Base-by-base conservation (phyloP, 2,888 invertebrate species). In the Mythimna ferrago region DNA sequence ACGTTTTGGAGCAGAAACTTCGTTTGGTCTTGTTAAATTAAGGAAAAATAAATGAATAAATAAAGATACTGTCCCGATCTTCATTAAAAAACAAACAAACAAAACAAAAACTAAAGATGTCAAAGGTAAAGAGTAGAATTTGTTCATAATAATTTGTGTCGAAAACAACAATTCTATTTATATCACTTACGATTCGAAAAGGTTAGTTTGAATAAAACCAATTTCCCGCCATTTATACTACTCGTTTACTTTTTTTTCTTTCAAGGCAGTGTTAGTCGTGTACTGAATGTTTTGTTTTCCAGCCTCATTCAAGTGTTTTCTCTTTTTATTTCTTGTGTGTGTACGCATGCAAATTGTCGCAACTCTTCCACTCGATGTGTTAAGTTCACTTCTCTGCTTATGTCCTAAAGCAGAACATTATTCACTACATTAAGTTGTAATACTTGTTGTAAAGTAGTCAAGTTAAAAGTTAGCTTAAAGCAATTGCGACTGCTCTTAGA, bases 371-470 rank as follows among this genome's bases (percentile, higher is more conserved):
- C 48, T 76, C 48, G 71, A 61, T 79, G 76, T 81, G 26, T 67
- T 81, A 61, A 38, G 66, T 71, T 81, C 48, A 66, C 60, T 80
- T 80, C 66, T 78, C 66, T 71, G 71, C 76, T 81, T 79, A 53
- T 57, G 19, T 61, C 60, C 16, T 66, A 56, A 67, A 78, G 68
- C 66, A 64, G 70, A 80, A 66, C 21, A 70, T 54, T 48, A 48
- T 81, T 80, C 64, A 71, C 44, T 60, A 53, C 44, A 79, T 67
- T 80, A 64, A 56, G 56, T 53, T 67, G 38, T 74, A 57, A 41
- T 51, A 44, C 16, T 73, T 64, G 38, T 72, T 64, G 57, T 65
- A 53, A 53, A 51, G 67, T 75, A 75, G 64, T 76, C 53, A 44
- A 80, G n/a, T 79, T 61, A 53, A 19, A 69, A 63, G 76, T 75